Conservation (phyloP, 1,140 invertebrate species). For the Neodiprion fabricii region DNA sequence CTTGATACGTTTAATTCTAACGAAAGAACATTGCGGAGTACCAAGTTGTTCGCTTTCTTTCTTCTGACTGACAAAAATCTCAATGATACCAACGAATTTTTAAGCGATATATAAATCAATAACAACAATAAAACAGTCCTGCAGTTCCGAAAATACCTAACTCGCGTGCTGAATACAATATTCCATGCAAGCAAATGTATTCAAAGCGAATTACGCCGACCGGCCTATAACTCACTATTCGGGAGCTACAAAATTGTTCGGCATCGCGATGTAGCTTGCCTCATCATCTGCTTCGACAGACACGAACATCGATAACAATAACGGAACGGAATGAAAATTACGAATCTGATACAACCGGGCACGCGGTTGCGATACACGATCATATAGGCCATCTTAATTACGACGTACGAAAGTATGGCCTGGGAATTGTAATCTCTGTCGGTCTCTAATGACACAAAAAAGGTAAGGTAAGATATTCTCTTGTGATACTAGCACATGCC, state of each 20-base stretch:
- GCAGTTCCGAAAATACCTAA: no score
- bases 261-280: not conserved
- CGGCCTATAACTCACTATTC: no score
- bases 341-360: not conserved
- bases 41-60: no score
- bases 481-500: not conserved
- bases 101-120: no score
- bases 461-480: not conserved
- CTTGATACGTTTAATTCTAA: not conserved
- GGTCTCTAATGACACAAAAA: not conserved
- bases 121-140: no score
- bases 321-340: not conserved
- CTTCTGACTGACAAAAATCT: no score
- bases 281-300: not conserved
- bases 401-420: not conserved
- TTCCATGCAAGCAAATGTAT: not conserved
- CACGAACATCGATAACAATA: not conserved
- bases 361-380: not conserved
- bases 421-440: not conserved
- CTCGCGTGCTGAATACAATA: no score
- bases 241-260: not conserved
- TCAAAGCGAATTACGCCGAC: not conserved
- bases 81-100: no score
- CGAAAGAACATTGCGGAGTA: not conserved
- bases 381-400: slow-evolving; percentile 6